Evolutionary conservation across 2,113 vertebrate species (phyloP).

Genomic region (Callipepla squamata): DNA sequence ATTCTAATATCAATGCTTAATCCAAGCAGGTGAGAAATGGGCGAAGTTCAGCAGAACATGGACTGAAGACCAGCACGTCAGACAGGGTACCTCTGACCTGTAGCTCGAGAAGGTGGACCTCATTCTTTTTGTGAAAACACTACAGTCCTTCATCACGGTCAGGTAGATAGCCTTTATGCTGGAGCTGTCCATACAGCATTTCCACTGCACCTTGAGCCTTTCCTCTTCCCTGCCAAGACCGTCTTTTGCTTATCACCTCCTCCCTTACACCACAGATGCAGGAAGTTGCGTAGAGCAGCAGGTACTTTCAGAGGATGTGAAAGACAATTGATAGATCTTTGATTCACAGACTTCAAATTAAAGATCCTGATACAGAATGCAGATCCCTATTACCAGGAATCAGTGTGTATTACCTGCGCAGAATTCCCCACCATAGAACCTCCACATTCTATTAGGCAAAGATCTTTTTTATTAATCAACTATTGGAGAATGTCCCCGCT

Average conservation of each 20-base stretch:
- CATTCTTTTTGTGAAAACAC: neutral
- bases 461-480: neutral
- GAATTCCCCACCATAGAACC: neutral
- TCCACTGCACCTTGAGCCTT: neutral
- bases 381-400: neutral
- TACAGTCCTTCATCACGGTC: neutral
- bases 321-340: neutral
- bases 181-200: neutral
- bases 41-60: neutral
- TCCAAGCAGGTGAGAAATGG: neutral
- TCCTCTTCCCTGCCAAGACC: neutral
- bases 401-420: neutral
- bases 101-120: neutral
- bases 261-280: neutral
- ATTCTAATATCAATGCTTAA: neutral
- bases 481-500: neutral
- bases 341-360: neutral
- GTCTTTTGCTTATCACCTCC: neutral
- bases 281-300: neutral
- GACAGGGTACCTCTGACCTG: neutral
- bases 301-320: neutral
- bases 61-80: neutral
- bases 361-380: neutral
- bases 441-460: neutral
- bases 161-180: neutral